Evolutionary conservation across 2,113 vertebrate species (phyloP).

Genomic region (Miniopterus natalensis): DNA sequence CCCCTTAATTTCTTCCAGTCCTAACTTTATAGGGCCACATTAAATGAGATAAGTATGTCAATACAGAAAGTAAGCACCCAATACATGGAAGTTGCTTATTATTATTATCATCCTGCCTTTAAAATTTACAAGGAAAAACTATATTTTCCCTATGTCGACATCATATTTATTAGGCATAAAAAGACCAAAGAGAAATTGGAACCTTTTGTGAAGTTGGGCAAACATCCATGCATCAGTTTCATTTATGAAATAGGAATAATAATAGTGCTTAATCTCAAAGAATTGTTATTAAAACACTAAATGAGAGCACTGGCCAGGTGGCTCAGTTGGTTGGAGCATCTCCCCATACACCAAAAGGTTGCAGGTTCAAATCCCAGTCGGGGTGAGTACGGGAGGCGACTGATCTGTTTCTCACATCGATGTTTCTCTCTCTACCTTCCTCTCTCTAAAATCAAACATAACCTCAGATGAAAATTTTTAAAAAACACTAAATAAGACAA

Average conservation of each 20-base stretch:
- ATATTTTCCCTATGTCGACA: not conserved
- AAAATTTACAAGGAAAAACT: not conserved
- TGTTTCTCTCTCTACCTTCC: not conserved
- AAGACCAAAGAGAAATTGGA: not conserved
- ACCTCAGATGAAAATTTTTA: not conserved
- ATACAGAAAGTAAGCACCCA: not conserved
- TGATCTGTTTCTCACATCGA: not conserved
- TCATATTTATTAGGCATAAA: not conserved
- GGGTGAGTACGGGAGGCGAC: no score
- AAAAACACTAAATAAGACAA: not conserved
- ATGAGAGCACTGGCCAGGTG: not conserved
- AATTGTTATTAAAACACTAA: not conserved
- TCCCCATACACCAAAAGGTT: not conserved
- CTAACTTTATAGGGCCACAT: not conserved
- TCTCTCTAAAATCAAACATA: not conserved
- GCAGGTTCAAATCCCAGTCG: not conserved
- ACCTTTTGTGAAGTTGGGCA: not conserved
- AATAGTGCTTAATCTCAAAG: not conserved
- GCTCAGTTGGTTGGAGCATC: not conserved
- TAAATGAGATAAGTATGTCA: constrained; percentile 2
- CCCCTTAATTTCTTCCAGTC: not conserved
- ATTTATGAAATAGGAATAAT: not conserved
- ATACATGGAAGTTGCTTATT: not conserved
- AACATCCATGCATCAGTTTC: not conserved
- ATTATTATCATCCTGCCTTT: not conserved